Conservation (phyloP, 2,113 vertebrate genomes). For the Probosciger aterrimus region DNA sequence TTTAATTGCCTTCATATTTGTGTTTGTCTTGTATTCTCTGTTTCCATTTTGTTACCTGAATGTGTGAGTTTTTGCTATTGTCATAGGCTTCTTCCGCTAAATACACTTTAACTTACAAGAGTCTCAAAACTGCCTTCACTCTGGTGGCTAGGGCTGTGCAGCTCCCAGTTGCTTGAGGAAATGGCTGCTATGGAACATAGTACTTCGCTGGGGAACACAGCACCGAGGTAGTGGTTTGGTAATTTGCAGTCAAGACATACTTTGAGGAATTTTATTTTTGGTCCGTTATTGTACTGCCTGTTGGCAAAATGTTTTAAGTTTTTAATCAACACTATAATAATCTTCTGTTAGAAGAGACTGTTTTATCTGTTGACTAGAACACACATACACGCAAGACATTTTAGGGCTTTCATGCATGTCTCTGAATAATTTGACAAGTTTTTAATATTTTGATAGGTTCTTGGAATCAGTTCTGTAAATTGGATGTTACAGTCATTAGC, state of each 20-base stretch:
- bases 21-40: neutral
- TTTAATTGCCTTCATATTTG: neutral
- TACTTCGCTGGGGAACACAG: neutral
- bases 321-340: neutral
- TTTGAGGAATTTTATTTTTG: neutral
- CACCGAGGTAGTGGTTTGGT: rapidly evolving
- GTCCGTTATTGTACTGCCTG: neutral
- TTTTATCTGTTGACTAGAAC: neutral
- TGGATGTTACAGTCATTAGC: neutral
- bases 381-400: neutral
- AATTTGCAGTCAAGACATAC: neutral
- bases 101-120: neutral
- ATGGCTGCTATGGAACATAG: rapidly evolving
- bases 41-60: neutral
- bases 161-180: neutral
- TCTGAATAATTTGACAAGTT: neutral
- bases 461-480: neutral
- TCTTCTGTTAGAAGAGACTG: neutral
- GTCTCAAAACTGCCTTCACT: neutral
- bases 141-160: neutral
- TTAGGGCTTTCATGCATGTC: neutral
- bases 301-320: neutral
- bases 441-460: neutral
- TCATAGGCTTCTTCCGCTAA: neutral
- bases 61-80: neutral